A percentile compares a stretch with the other conserved stretches of the same genome.
These are phyloP conservation scores for Scomber colias DNA, from an alignment of 2,113 vertebrate genomes.

Conservation along the genomic window DNA sequence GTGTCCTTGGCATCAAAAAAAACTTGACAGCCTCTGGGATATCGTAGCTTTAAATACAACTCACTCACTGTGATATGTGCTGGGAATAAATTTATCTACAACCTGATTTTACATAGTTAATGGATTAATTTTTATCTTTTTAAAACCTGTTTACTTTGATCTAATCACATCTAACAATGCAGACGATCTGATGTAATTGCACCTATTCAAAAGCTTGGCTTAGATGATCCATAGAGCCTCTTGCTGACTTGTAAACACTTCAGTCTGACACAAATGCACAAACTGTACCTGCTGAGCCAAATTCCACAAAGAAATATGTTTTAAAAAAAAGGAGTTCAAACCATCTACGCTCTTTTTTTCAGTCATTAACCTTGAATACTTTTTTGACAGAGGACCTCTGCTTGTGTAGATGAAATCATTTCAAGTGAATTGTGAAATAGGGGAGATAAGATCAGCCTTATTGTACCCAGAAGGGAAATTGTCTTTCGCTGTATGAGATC, in stretches of 20 bases:
- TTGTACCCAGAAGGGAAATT: slow-evolving; percentile 33
- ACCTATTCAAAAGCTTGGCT: background rate
- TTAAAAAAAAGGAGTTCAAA: background rate
- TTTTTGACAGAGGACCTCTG: background rate
- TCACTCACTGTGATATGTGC: background rate
- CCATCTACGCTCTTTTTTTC: background rate
- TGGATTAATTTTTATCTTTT: background rate
- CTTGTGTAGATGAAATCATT: slow-evolving; percentile 11
- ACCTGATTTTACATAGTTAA: background rate
- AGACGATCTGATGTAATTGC: background rate
- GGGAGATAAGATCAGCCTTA: slow-evolving; percentile 41
- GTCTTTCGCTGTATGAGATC: slow-evolving; percentile 19
- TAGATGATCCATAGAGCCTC: background rate
- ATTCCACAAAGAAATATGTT: slow-evolving; percentile 1
- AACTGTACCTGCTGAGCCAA: background rate
- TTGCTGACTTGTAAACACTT: background rate
- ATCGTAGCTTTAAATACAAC: slow-evolving; percentile 11
- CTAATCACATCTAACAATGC: background rate
- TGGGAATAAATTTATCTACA: background rate
- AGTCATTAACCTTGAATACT: slow-evolving; percentile 23
- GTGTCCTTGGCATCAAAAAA: slow-evolving; percentile 33
- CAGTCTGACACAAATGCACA: background rate
- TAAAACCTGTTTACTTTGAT: background rate
- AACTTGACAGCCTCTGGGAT: slow-evolving; percentile 13
- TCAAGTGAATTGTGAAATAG: slow-evolving; percentile 34